A percentile compares a stretch with the other conserved stretches of the same genome.
These are phyloP conservation scores for Noctua janthe DNA, from an alignment of 2,888 invertebrate genomes.

Conservation along the genomic window DNA sequence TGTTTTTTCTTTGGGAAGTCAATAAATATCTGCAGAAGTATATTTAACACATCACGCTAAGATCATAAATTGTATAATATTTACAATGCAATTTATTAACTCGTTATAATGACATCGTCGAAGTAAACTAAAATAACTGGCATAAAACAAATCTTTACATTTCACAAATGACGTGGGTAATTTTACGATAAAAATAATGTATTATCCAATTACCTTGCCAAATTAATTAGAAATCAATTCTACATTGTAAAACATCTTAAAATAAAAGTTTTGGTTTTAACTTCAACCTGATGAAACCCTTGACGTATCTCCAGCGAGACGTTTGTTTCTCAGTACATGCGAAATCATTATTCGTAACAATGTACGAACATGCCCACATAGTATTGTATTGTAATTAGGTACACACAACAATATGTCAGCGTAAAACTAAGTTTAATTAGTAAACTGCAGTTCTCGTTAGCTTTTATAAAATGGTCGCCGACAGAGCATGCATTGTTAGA, in stretches of 20 bases:
- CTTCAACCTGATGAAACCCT: neutral
- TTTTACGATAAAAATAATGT: neutral
- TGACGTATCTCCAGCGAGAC: neutral
- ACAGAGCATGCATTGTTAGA: conserved; percentile 24
- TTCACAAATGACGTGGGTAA: neutral
- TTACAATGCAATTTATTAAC: neutral
- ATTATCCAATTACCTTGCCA: neutral
- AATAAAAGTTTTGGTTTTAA: neutral
- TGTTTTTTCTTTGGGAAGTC: neutral
- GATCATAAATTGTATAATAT: neutral
- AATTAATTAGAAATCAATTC: neutral
- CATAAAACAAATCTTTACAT: neutral
- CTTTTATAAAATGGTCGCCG: conserved; percentile 27
- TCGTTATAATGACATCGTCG: neutral
- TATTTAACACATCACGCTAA: neutral
- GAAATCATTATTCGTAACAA: neutral
- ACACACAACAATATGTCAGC: neutral
- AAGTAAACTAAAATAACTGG: neutral
- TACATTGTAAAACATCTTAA: neutral
- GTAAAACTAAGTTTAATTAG: conserved; percentile 40
- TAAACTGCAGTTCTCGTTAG: conserved; percentile 33
- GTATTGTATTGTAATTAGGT: conserved; percentile 7
- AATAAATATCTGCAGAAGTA: conserved; percentile 3
- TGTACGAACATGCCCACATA: neutral
- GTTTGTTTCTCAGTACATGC: neutral